Conservation (phyloP, 2,888 invertebrate genomes). For the Oligia fasciuncula region DNA sequence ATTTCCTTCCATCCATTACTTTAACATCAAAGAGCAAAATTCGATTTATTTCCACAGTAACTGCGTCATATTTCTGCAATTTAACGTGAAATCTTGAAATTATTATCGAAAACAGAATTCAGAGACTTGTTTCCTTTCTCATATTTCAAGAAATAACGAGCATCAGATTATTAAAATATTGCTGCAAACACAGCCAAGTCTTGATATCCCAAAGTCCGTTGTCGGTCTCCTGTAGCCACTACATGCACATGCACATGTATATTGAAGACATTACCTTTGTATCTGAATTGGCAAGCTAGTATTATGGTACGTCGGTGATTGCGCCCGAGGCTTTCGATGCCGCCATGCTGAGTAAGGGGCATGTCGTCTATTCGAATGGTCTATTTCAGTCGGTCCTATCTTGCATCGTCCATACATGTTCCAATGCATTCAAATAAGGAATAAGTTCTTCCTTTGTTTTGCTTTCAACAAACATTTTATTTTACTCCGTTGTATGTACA, state of each 20-base stretch:
- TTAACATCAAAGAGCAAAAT: slow-evolving; percentile 4
- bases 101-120: slow-evolving; percentile 18
- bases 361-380: slow-evolving; percentile 67
- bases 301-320: slow-evolving; percentile 67
- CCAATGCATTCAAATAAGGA: slow-evolving; percentile 48
- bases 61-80: slow-evolving; percentile 21
- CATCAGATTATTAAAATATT: slow-evolving; percentile 30
- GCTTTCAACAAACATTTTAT: slow-evolving; percentile 30
- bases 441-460: slow-evolving; percentile 46
- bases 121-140: slow-evolving; percentile 4
- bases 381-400: slow-evolving; percentile 58
- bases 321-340: slow-evolving; percentile 67
- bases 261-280: slow-evolving; percentile 58
- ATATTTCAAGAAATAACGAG: slow-evolving; percentile 14
- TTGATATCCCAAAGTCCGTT: slow-evolving; percentile 22
- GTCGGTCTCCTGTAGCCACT: slow-evolving; percentile 15
- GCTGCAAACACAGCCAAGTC: slow-evolving; percentile 8
- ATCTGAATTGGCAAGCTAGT: slow-evolving; percentile 58
- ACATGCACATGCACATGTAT: slow-evolving; percentile 38
- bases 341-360: slow-evolving; percentile 59
- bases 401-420: slow-evolving; percentile 49
- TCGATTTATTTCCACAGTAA: slow-evolving; percentile 15
- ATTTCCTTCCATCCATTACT: not conserved
- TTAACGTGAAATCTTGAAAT: slow-evolving; percentile 15
- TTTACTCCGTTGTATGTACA: slow-evolving; percentile 5